These are phyloP conservation scores for Metallyticus violacea DNA, from an alignment of 2,888 invertebrate species.

Conservation along the genomic window DNA sequence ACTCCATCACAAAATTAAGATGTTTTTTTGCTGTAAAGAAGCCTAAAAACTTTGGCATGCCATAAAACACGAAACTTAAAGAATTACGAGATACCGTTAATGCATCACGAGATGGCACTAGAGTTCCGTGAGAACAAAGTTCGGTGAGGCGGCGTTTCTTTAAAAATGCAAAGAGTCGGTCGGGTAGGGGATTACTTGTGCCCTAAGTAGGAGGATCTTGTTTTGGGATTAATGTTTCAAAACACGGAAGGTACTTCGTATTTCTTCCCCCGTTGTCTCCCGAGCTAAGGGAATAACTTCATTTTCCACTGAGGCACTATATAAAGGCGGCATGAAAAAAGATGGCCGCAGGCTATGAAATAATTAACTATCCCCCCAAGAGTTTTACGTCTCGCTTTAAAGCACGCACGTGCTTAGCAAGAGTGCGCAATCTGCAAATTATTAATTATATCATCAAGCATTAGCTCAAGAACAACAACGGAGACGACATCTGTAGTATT, in stretches of 20 bases:
- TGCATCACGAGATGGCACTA: background rate
- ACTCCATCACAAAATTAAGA: no score
- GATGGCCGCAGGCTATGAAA: background rate
- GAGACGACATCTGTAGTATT: no score
- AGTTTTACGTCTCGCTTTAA: background rate
- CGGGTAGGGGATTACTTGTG: background rate
- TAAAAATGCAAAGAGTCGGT: background rate
- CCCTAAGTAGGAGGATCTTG: background rate
- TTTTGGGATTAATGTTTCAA: background rate
- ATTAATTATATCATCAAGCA: background rate
- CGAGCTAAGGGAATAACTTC: background rate
- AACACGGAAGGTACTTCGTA: background rate
- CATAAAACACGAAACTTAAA: background rate
- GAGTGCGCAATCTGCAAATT: background rate
- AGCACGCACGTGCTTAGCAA: background rate
- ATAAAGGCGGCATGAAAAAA: background rate
- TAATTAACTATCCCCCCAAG: background rate
- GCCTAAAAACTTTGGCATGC: background rate
- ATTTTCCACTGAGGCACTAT: background rate
- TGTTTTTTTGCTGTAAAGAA: no score
- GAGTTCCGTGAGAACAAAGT: background rate
- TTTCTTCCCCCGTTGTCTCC: background rate
- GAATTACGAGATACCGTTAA: background rate
- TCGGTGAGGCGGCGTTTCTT: background rate
- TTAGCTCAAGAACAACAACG: background rate